Conservation (phyloP, 2,113 vertebrate species). For the Centropus bengalensis region DNA sequence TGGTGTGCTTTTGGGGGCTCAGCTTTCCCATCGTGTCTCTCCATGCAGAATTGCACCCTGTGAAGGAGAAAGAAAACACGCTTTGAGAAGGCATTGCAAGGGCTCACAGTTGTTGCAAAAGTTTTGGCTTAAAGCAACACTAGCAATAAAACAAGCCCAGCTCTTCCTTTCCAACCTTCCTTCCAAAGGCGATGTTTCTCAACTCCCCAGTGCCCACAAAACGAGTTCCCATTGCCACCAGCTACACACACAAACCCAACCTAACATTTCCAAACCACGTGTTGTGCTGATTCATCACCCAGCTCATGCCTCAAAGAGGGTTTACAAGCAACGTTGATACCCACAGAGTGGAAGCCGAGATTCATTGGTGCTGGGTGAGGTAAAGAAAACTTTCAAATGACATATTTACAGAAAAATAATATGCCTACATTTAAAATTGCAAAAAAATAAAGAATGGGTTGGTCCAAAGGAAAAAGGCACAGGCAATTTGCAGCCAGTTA, state of each 20-base stretch:
- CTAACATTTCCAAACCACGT: not conserved
- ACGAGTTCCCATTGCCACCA: not conserved
- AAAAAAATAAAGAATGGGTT: fast-evolving
- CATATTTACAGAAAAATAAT: not conserved
- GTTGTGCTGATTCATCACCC: not conserved
- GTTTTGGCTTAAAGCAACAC: not conserved
- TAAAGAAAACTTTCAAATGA: not conserved
- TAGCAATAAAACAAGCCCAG: not conserved
- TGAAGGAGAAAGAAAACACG: not conserved
- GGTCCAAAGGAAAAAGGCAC: not conserved
- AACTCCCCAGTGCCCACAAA: not conserved
- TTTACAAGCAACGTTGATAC: not conserved
- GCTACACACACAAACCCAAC: not conserved
- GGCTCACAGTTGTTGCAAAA: not conserved
- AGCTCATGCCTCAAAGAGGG: not conserved
- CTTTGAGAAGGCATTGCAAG: not conserved
- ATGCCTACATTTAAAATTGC: not conserved
- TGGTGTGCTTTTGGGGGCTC: slow-evolving; percentile 33
- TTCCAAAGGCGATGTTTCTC: not conserved
- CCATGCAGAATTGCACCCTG: not conserved
- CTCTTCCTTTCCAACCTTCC: not conserved
- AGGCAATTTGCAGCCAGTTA: not conserved
- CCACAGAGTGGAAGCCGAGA: not conserved
- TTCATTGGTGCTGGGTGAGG: not conserved
- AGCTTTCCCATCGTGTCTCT: slow-evolving; percentile 27